These are phyloP conservation scores for Aplodontia rufa DNA, from an alignment of 2,113 vertebrate genomes.

Conservation along the genomic window DNA sequence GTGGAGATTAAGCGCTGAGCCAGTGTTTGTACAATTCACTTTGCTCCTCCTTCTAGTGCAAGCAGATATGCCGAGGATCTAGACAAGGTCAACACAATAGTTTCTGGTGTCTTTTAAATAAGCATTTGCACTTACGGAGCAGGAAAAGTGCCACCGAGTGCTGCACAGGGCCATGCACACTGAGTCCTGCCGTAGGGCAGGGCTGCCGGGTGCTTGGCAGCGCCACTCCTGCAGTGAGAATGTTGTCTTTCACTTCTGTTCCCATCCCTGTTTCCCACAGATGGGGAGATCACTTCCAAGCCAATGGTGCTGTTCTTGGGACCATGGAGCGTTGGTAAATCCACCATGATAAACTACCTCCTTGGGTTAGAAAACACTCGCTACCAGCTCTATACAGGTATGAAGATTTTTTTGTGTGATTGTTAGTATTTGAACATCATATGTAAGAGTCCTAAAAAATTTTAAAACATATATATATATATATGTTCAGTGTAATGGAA, in stretches of 20 bases:
- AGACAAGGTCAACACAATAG: neutral
- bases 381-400: conserved; percentile 98
- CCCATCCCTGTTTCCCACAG: conserved; percentile 84
- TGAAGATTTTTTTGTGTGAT: neutral
- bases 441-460: neutral
- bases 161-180: no score
- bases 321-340: conserved; percentile 99
- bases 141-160: neutral
- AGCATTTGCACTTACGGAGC: neutral
- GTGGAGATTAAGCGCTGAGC: neutral
- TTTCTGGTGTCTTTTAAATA: neutral
- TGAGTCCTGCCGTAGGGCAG: neutral
- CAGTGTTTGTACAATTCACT: neutral
- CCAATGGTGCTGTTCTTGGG: conserved; percentile 99
- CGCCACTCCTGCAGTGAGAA: neutral
- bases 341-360: conserved; percentile 99
- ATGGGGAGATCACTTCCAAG: conserved; percentile 99
- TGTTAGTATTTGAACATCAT: neutral
- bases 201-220: neutral
- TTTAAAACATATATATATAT: neutral
- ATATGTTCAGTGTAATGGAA: neutral
- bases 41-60: neutral
- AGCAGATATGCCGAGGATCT: neutral
- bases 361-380: conserved; percentile 93
- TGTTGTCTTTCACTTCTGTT: conserved; percentile 67